These are phyloP conservation scores for Oncopeltus fasciatus DNA, from an alignment of 1,140 invertebrate genomes.

Conservation along the genomic window DNA sequence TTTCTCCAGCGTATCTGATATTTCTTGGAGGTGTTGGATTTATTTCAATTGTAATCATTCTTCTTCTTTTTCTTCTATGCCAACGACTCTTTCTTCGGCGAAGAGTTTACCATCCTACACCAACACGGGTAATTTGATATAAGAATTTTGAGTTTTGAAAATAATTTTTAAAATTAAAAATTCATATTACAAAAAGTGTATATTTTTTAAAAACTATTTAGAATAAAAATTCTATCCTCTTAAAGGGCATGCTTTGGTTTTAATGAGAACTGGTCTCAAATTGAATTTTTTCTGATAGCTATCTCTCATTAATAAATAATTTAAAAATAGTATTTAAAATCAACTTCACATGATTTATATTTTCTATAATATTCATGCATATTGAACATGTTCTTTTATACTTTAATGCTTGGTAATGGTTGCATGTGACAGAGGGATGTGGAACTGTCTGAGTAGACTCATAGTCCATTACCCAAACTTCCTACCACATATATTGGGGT, in stretches of 20 bases:
- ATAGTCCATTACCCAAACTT: too few relatives aligned
- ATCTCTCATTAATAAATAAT: too few relatives aligned
- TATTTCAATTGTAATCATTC: slow-evolving; percentile 12
- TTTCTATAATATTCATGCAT: too few relatives aligned
- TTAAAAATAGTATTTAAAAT: too few relatives aligned
- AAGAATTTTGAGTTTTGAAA: background rate
- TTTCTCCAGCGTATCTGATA: slow-evolving; percentile 18
- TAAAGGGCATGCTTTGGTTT: background rate
- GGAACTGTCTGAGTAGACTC: too few relatives aligned
- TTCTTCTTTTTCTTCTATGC: slow-evolving; percentile 16
- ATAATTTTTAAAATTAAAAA: background rate
- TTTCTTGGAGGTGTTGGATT: slow-evolving; percentile 17
- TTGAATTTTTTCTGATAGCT: background rate
- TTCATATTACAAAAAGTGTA: background rate
- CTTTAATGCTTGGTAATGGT: too few relatives aligned
- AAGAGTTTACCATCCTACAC: slow-evolving; percentile 47
- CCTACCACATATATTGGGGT: too few relatives aligned
- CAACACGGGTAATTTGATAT: slow-evolving; percentile 37
- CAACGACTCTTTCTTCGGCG: slow-evolving; percentile 16
- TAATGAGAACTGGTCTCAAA: background rate
- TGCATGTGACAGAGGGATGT: too few relatives aligned
- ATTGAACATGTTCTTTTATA: too few relatives aligned
- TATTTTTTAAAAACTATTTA: background rate
- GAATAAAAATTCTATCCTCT: background rate
- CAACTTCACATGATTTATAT: too few relatives aligned